Evolutionary conservation across 2,113 vertebrate species (phyloP).

Genomic region (Paramormyrops kingsleyae): DNA sequence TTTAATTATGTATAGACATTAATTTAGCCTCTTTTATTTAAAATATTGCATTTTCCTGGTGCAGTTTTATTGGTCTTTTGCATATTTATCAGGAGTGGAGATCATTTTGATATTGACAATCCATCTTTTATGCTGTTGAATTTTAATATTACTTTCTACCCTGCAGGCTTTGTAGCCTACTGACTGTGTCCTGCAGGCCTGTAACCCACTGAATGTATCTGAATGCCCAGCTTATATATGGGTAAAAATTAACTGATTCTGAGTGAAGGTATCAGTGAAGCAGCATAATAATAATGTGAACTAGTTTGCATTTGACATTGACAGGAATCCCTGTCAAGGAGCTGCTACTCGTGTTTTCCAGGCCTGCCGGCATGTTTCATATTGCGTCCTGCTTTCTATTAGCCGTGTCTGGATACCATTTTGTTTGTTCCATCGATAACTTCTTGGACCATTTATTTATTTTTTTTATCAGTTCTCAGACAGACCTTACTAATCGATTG

Average conservation of each 20-base stretch:
- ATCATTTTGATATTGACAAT: background rate
- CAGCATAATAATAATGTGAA: background rate
- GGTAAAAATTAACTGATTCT: background rate
- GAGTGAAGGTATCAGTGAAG: background rate
- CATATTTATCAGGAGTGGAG: background rate
- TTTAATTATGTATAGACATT: background rate
- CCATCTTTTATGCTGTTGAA: background rate
- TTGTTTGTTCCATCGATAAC: conserved; percentile 21
- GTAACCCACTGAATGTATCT: background rate
- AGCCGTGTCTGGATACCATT: background rate
- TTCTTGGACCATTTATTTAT: conserved; percentile 42
- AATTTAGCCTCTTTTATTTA: background rate
- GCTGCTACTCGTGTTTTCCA: background rate
- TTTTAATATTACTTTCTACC: background rate
- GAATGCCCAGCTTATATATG: background rate
- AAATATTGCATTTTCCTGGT: background rate
- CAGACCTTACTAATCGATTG: conserved; percentile 55
- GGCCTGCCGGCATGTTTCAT: background rate
- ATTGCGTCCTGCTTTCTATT: background rate
- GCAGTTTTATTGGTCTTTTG: background rate
- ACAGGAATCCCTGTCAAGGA: background rate
- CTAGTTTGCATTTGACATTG: conserved; percentile 6
- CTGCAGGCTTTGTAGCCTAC: background rate
- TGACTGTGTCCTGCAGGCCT: background rate
- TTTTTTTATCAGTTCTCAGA: conserved; percentile 46